These are phyloP conservation scores for Aphis craccivora DNA, from an alignment of 1,140 invertebrate genomes.

Conservation along the genomic window DNA sequence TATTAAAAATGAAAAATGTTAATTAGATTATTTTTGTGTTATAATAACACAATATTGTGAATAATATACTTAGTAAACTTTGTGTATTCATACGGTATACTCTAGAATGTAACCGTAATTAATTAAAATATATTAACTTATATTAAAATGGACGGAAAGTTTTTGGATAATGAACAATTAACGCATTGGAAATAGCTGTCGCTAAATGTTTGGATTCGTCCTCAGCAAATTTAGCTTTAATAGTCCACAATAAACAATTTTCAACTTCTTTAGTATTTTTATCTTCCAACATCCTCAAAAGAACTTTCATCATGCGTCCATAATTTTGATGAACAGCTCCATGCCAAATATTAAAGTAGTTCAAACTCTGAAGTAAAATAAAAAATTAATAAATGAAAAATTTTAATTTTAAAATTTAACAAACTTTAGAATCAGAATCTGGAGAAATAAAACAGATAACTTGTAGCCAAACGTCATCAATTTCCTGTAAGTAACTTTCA, in stretches of 20 bases:
- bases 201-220: conserved; percentile 7
- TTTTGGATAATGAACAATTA: conserved; percentile 52
- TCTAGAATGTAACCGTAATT: background rate
- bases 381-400: conserved; percentile 44
- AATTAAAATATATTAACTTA: background rate
- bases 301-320: conserved; percentile 79
- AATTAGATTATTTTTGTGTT: background rate
- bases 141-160: conserved; percentile 48
- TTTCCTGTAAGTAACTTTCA: conserved; percentile 65
- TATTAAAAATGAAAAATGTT: conserved; percentile 43
- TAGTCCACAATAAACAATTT: conserved; percentile 64
- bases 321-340: conserved; percentile 78
- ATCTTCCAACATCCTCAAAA: conserved; percentile 81
- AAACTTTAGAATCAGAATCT: conserved; percentile 50
- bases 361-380: conserved; percentile 59
- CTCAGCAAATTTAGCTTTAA: background rate
- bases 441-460: conserved; percentile 42
- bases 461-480: conserved; percentile 70
- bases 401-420: conserved; percentile 59
- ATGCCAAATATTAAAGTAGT: conserved; percentile 79
- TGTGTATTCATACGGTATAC: no score
- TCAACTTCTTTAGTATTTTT: conserved; percentile 77
- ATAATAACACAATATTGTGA: background rate
- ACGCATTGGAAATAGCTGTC: conserved; percentile 28
- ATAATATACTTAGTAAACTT: background rate